phyloP scores from a whole-genome alignment of 2,113 vertebrate species.

The Tragelaphus imberbis region DNA sequence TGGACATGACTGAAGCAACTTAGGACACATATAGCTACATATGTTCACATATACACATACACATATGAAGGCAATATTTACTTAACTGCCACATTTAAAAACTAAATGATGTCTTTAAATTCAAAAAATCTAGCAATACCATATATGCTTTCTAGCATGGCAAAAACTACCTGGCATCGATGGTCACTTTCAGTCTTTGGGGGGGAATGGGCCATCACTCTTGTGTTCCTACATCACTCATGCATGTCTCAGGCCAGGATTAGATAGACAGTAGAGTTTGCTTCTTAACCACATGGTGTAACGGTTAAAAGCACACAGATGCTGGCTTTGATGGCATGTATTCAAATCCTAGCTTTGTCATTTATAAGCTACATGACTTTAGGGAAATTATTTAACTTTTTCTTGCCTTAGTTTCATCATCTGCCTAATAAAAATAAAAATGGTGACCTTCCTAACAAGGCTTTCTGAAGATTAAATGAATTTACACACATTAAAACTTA shows the following conservation, averaged over 20 bases:
- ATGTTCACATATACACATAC: neutral
- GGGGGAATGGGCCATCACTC: too few species aligned
- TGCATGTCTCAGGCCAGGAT: neutral
- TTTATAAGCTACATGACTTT: neutral
- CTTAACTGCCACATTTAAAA: neutral
- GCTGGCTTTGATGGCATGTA: neutral
- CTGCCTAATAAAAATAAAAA: neutral
- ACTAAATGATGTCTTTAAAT: neutral
- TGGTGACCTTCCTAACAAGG: neutral
- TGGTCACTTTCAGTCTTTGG: neutral
- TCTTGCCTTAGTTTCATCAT: neutral
- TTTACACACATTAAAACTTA: neutral
- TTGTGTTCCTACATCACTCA: neutral
- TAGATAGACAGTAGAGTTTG: neutral
- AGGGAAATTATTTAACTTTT: neutral
- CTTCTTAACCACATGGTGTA: neutral
- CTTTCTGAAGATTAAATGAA: neutral
- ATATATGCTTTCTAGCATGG: neutral
- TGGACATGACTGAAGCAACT: neutral
- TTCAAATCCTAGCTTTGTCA: neutral
- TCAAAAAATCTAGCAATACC: neutral
- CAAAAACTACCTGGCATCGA: neutral
- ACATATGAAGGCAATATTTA: neutral
- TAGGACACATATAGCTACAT: neutral
- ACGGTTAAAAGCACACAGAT: neutral